Evolutionary conservation across 2,113 vertebrate species (phyloP), one percentile per base, ranked within the genome.

Genomic region (Perca flavescens): DNA sequence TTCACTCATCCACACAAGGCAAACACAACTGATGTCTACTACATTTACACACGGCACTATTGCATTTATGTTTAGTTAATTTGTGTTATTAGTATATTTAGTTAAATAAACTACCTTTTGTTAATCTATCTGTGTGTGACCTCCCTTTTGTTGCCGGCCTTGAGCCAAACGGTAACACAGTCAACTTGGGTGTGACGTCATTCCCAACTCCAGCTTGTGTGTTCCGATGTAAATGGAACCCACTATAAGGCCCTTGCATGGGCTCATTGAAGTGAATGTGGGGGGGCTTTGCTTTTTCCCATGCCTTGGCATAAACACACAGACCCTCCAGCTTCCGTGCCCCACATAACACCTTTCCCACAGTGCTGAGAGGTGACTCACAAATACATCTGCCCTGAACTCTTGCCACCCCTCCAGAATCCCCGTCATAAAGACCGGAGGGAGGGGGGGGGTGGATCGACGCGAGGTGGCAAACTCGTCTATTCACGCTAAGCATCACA

Each of bases 341-440:
- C 50, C 21, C 60, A 73, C 61, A 64, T 65, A n/a, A 70, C 64
- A 63, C 34, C 19, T 80, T 50, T 25, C 34, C 28, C 64, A 16
- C 19, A 16, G 43, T 28, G 43, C 50, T 10, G 31, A 43, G 57
- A 82, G 36, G 58, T 62, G 25, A 17, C 49, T 31, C 31, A 66
- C 19, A 28, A 67, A 73, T 17, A 67, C 46, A 73, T 53, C 19
- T 43, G 52, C 43, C 49, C 21, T 25, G 31, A 43, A 71, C 66
- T 61, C 3, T 4, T 58, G 9, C 22, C 43, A 4, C n/a, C 53
- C 6, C 54, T 36, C 25, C 10, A 36, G 31, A 60, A 58, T 66
- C 52, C 14, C 7, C 6, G 9, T 31, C 46, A 16, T 3, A 62
- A 57, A 49, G 46, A 13, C 17, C 21, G 19, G 34, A 19, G 7